Base-by-base conservation (phyloP, 2,888 invertebrate species). In the Eristalinus aeneus region DNA sequence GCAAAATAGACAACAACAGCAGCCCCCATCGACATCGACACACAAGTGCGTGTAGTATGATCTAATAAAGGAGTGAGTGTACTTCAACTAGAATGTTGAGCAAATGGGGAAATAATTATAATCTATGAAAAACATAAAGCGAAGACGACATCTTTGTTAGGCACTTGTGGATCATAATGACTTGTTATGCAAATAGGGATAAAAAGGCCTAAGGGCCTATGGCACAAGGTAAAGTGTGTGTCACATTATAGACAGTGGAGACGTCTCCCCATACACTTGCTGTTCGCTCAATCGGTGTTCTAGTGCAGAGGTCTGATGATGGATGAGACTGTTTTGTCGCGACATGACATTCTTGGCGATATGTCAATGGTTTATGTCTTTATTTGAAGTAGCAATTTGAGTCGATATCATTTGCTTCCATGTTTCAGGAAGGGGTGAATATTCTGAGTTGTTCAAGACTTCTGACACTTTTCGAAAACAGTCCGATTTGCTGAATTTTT, bases 71-170 rank as follows among this genome's bases (percentile, higher is more conserved):
- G 46, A 16, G 46, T 46, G 46, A 69, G 76, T 56, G 58, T 76
- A 53, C 72, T 73, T 77, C 65, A 88, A 56, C 22, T 56, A 87
- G 89, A 89, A 83, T 89, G 89, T 87, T 86, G 72, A 78, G 88
- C 87, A 90, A 91, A 90, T 90, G 91, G 89, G 90, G 90, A 91
- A 91, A 91, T 91, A 91, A 90, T 91, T 90, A 90, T 89, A 90
- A 89, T 88, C 77, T 74, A 77, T 65, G 76, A 63, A 69, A 72
- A 84, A 81, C 85, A 77, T 77, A 73, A 64, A 77, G 76, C 69
- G 75, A 81, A 72, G 77, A 69, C 63, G 63, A 86, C 82, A 82
- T 86, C 74, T 65, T 86, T 81, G 77, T 86, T 56, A 81, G 77
- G 73, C 69, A 86, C 82, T 86, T 67, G 34, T 82, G 71, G 69